Evolutionary conservation across 2,113 vertebrate species (phyloP).

Genomic region (Triplophysa tibetana): DNA sequence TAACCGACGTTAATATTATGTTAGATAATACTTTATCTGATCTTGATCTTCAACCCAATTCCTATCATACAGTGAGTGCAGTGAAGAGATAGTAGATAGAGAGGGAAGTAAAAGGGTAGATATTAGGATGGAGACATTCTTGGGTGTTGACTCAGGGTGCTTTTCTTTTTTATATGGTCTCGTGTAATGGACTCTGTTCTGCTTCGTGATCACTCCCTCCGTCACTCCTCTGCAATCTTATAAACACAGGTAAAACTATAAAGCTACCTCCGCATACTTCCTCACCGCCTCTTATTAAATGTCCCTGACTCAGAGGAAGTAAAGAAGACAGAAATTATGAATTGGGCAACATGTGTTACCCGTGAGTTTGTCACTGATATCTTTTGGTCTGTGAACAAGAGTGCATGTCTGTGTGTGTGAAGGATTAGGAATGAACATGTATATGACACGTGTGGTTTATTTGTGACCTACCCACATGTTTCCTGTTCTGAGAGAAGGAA

Average conservation of each 20-base stretch:
- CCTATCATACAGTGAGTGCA: background rate
- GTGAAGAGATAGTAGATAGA: constrained; percentile 9
- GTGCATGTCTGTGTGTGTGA: constrained; percentile 7
- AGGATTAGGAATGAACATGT: too few species aligned
- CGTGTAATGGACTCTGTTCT: constrained; percentile 41
- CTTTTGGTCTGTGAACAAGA: constrained; percentile 33
- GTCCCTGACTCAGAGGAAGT: constrained; percentile 3
- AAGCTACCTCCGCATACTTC: background rate
- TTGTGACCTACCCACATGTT: too few species aligned
- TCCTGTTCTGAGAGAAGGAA: too few species aligned
- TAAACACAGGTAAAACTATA: constrained; percentile 69
- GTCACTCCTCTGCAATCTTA: constrained; percentile 62
- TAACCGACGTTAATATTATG: constrained; percentile 24
- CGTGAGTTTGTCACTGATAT: constrained; percentile 48
- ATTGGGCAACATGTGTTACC: constrained; percentile 59
- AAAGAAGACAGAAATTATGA: constrained; percentile 30
- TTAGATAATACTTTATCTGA: background rate
- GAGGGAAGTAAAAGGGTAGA: background rate
- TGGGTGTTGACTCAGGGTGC: constrained; percentile 30
- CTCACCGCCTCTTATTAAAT: background rate
- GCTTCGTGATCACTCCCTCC: constrained; percentile 33
- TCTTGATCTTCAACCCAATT: background rate
- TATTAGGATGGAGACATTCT: constrained; percentile 16
- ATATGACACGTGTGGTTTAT: too few species aligned
- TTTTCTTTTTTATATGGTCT: constrained; percentile 31